These are phyloP conservation scores for Chloroceryle aenea DNA, from an alignment of 2,113 vertebrate genomes.

Conservation along the genomic window DNA sequence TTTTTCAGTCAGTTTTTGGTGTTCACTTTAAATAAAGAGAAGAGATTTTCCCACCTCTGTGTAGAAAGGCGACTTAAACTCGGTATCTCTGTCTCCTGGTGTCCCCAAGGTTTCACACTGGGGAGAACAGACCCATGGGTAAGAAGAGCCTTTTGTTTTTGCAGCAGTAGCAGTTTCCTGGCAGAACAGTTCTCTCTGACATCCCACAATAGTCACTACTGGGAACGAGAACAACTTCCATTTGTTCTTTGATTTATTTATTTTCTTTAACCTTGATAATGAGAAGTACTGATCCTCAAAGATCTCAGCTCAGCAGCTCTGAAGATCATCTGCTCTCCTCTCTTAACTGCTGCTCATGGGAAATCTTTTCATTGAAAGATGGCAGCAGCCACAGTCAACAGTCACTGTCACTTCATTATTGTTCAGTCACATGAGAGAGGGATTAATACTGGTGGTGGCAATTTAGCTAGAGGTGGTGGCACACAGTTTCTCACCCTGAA, in stretches of 20 bases:
- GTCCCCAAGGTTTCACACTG: accelerated
- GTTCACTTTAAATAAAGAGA: neutral
- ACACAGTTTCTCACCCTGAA: neutral
- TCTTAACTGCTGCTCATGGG: neutral
- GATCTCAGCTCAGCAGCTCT: neutral
- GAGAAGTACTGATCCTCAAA: neutral
- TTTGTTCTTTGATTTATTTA: neutral
- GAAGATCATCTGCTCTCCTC: neutral
- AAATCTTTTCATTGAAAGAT: neutral
- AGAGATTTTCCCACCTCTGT: neutral
- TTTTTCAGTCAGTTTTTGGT: neutral
- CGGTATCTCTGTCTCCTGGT: neutral
- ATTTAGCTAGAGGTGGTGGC: neutral
- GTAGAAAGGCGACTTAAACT: neutral
- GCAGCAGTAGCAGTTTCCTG: neutral
- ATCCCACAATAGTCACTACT: accelerated
- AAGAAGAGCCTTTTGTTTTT: neutral
- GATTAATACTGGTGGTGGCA: neutral
- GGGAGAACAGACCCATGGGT: neutral
- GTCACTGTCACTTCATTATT: neutral
- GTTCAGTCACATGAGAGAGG: neutral
- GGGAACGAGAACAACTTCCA: neutral
- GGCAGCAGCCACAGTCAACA: neutral
- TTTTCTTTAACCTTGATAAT: neutral
- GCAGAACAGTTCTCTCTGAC: neutral